Evolutionary conservation across 35 echinoderm and acorn worm genomes (phyloP), one percentile per base, ranked within the genome.

Genomic region (Ophiothrix spiculata): DNA sequence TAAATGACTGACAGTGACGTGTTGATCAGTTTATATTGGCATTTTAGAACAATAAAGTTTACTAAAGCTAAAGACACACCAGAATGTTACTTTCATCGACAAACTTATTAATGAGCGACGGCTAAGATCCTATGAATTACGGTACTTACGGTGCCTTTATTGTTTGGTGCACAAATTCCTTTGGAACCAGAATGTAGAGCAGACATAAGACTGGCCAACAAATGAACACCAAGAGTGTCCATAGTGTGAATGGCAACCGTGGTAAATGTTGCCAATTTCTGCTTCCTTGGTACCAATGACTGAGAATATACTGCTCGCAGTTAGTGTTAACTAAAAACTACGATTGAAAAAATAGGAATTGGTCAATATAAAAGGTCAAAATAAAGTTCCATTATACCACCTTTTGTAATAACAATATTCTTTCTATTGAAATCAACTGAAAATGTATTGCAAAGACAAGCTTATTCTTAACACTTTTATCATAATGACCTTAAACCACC

Each of bases 261-360:
- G 60, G 29, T 15, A 69, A 2, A 69, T 69, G 17, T 28, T 12
- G 60, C 60, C 60, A 69, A 28, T 25, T n/a, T 25, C 1, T 69
- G 3, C 60, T 69, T 69, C 60, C 60, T 25, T 28, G 60, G 23
- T 69, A 69, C 60, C 60, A 69, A 4, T 28, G 8, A 15, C 25
- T 10, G 16, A 69, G 25, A n/a, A 69, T 69, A 69, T 69, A 69
- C 60, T 69, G 60, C 60, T 69, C 16, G 29, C 60, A 69, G 23
- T 69, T 69, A n/a, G 60, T 6, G 60, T n/a, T 69, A 4, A 69
- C 60, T n/a, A 69, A 69, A 69, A 69, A 69, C 60, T 69, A 69
- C 10, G 29, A 69, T 2, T 4, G 23, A 28, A 69, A 8, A 21
- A 8, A 54, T 54, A 21, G 45, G 21, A 54, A 54, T 54, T 54